Evolutionary conservation across 2,888 invertebrate species (phyloP).

Genomic region (Campoletis raptor): DNA sequence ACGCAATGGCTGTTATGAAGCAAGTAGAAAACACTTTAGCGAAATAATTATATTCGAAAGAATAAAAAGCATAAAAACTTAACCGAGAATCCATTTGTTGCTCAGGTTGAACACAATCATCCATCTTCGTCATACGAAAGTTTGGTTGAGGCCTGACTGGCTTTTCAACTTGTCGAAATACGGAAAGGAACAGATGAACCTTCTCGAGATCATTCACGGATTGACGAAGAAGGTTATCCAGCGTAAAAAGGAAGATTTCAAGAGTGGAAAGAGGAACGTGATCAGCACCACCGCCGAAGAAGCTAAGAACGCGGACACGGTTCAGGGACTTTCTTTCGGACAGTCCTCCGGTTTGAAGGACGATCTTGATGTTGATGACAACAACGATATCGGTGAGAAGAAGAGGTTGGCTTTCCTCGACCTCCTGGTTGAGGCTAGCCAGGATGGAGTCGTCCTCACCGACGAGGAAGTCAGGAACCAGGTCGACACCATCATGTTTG

Average conservation of each 20-base stretch:
- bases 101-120: conserved; percentile 92
- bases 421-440: conserved; percentile 93
- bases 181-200: conserved; percentile 90
- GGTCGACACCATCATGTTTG: conserved; percentile 95
- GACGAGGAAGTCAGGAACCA: conserved; percentile 94
- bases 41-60: neutral
- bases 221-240: conserved; percentile 92
- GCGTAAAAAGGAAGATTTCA: conserved; percentile 91
- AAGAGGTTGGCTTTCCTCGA: conserved; percentile 95
- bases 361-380: conserved; percentile 93
- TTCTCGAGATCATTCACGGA: conserved; percentile 92
- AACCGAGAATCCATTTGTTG: conserved; percentile 9
- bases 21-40: conserved; percentile 74
- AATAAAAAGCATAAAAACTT: neutral
- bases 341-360: conserved; percentile 91
- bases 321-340: conserved; percentile 90
- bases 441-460: conserved; percentile 90
- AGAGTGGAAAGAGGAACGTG: conserved; percentile 87
- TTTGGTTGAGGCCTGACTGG: conserved; percentile 92
- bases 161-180: conserved; percentile 92
- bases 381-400: conserved; percentile 93
- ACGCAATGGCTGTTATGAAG: conserved; percentile 95
- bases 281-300: conserved; percentile 76
- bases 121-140: conserved; percentile 92
- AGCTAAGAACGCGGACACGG: conserved; percentile 80